Evolutionary conservation across 2,888 invertebrate species (phyloP).

Genomic region (Eledone cirrhosa): DNA sequence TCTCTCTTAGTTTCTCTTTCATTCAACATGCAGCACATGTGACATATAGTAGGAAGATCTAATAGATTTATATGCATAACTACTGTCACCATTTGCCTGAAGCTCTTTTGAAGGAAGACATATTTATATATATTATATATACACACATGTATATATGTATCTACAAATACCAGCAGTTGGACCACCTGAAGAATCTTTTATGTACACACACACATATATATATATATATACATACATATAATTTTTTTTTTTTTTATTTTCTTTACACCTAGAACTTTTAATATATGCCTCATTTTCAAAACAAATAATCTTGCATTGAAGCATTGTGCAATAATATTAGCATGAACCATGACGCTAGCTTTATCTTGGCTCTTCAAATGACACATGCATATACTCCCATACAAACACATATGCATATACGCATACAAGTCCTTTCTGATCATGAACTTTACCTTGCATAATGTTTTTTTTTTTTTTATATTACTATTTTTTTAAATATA

Average conservation of each 20-base stretch:
- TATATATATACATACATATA: no score
- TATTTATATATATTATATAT: neutral
- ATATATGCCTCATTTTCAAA: slow-evolving; percentile 6
- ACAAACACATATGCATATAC: no score
- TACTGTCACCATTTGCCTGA: slow-evolving; percentile 17
- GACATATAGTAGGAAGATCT: slow-evolving; percentile 25
- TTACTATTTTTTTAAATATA: no score
- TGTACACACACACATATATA: no score
- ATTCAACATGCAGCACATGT: slow-evolving; percentile 19
- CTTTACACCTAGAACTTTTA: slow-evolving; percentile 14
- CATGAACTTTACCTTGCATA: slow-evolving; percentile 17
- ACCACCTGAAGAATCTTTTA: neutral
- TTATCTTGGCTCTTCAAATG: neutral
- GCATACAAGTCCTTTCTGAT: no score
- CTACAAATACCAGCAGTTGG: neutral
- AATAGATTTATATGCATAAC: slow-evolving; percentile 24
- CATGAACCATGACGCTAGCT: slow-evolving; percentile 28
- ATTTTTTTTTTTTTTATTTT: no score
- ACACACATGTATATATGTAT: no score
- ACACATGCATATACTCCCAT: no score
- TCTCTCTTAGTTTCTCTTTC: neutral
- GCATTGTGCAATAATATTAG: slow-evolving; percentile 29
- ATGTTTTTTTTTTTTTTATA: slow-evolving; percentile 4
- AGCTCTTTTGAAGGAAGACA: slow-evolving; percentile 11
- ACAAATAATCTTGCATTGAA: neutral